phyloP scores from a whole-genome alignment of 2,888 invertebrate genomes.

The Dynastes tityus region DNA sequence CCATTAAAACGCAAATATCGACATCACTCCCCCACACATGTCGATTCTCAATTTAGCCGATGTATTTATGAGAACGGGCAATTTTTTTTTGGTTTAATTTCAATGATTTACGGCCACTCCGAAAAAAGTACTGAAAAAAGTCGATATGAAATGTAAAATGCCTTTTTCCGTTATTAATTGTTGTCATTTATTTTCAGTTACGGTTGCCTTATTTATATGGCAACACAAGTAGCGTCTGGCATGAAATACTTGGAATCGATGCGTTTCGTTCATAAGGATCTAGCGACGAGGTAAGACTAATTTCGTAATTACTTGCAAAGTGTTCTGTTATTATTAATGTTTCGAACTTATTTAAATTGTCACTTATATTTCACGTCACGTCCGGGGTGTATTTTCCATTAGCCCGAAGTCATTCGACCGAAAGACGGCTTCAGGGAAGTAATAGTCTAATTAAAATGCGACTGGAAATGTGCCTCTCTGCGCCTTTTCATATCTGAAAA shows the following conservation, averaged over 20 bases:
- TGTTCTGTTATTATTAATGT: conserved; percentile 53
- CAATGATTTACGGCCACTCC: conserved; percentile 37
- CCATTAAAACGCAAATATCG: conserved; percentile 46
- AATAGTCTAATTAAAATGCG: conserved; percentile 59
- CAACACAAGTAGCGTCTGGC: conserved; percentile 90
- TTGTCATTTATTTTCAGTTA: conserved; percentile 75
- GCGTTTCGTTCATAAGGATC: conserved; percentile 89
- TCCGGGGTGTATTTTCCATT: conserved; percentile 60
- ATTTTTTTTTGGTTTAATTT: conserved; percentile 44
- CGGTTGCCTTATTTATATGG: conserved; percentile 89
- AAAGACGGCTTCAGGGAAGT: conserved; percentile 47
- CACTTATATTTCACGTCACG: conserved; percentile 61
- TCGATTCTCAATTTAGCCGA: conserved; percentile 43
- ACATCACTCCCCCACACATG: conserved; percentile 39
- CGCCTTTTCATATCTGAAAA: conserved; percentile 49
- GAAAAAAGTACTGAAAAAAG: conserved; percentile 41
- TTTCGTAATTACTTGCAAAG: conserved; percentile 57
- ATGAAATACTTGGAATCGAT: conserved; percentile 92
- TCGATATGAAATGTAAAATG: conserved; percentile 43
- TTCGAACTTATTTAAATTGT: conserved; percentile 57
- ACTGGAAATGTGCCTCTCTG: conserved; percentile 53
- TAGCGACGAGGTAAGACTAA: conserved; percentile 81
- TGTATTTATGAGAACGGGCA: conserved; percentile 41
- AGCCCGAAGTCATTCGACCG: conserved; percentile 53
- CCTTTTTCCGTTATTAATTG: conserved; percentile 52